Conservation (phyloP, 2,888 invertebrate genomes). For the Calameuta filiformis region DNA sequence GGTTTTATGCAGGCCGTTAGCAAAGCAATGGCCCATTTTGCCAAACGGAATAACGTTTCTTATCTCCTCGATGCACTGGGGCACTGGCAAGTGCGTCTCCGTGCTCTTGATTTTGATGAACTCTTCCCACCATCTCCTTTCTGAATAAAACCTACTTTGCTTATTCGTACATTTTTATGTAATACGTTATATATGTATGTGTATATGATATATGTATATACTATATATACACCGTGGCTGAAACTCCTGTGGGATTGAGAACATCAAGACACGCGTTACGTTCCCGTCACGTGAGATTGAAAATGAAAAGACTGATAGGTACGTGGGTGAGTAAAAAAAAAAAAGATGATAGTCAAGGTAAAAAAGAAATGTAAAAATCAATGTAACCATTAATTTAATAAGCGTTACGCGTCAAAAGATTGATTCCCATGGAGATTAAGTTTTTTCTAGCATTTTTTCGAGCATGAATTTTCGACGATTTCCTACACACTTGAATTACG, state of each 20-base stretch:
- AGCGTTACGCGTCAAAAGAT: neutral
- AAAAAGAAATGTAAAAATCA: neutral
- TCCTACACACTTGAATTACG: neutral
- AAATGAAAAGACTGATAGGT: too few species aligned
- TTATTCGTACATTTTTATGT: neutral
- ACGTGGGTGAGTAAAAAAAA: neutral
- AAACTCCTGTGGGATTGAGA: neutral
- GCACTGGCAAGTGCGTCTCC: conserved; percentile 1
- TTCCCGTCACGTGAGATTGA: too few species aligned
- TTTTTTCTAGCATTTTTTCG: neutral
- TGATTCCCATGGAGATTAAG: rapidly evolving
- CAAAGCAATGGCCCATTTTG: conserved; percentile 48
- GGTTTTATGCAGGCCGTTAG: conserved; percentile 54
- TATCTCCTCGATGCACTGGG: conserved; percentile 41
- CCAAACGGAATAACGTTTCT: conserved; percentile 41
- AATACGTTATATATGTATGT: too few species aligned
- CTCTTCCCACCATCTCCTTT: neutral
- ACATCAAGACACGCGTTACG: too few species aligned
- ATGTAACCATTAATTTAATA: neutral
- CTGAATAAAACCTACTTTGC: neutral
- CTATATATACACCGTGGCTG: neutral
- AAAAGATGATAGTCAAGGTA: neutral
- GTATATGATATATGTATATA: too few species aligned
- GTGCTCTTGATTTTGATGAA: neutral
- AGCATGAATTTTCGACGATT: neutral